phyloP scores from a whole-genome alignment of 2,888 invertebrate species.

The Rhodophaea formosa region DNA sequence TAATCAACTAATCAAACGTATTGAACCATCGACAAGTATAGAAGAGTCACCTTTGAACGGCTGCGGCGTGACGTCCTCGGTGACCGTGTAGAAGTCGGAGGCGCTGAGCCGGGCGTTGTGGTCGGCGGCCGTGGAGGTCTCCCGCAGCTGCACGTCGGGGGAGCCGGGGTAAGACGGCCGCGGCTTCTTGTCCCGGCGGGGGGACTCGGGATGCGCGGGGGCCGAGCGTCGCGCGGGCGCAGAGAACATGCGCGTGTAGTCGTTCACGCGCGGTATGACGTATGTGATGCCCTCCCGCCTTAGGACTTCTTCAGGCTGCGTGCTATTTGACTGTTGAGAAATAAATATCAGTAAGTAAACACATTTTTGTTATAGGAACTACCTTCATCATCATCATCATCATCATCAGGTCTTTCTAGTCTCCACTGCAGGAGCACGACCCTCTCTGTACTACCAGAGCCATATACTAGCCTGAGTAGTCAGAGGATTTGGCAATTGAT shows the following conservation, averaged over 20 bases:
- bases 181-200: conserved; percentile 71
- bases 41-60: conserved; percentile 69
- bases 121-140: conserved; percentile 40
- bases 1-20: background rate
- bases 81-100: conserved; percentile 73
- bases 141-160: conserved; percentile 52
- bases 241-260: conserved; percentile 78
- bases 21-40: conserved; percentile 8
- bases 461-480: too few species aligned
- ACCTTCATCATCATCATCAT: too few species aligned
- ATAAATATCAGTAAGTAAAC: background rate
- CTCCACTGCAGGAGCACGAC: too few species aligned
- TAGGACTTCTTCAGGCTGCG: conserved; percentile 62
- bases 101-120: conserved; percentile 66
- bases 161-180: conserved; percentile 42
- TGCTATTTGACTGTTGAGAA: conserved; percentile 29
- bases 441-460: too few species aligned
- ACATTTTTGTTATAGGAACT: too few species aligned
- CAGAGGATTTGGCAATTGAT: too few species aligned
- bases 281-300: conserved; percentile 77
- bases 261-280: conserved; percentile 81
- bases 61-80: conserved; percentile 73
- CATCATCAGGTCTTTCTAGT: too few species aligned
- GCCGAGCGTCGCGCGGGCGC: conserved; percentile 67
- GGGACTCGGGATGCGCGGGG: conserved; percentile 69